phyloP scores from a whole-genome alignment of 1,140 invertebrate species.

The Oscheius sp. region DNA sequence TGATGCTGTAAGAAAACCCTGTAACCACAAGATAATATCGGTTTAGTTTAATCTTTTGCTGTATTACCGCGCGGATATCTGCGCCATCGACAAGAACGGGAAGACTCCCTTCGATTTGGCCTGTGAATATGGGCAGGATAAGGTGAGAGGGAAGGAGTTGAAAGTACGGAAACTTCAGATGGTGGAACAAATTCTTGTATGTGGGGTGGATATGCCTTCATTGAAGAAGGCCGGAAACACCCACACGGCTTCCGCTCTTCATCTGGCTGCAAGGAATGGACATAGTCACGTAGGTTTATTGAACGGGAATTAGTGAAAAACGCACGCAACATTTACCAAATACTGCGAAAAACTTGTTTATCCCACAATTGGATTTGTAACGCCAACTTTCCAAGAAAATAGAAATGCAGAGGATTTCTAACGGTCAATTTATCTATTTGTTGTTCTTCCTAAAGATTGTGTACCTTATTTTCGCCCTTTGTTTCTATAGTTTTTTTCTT shows the following conservation, averaged over 20 bases:
- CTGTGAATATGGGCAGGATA: constrained; percentile 39
- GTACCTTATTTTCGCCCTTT: no score
- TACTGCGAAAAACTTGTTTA: no score
- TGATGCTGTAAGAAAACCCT: constrained; percentile 27
- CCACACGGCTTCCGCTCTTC: constrained; percentile 41
- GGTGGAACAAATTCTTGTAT: constrained; percentile 29
- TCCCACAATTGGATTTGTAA: background rate
- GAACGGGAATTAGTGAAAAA: background rate
- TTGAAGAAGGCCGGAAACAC: constrained; percentile 24
- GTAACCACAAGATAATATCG: background rate
- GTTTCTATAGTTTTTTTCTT: no score
- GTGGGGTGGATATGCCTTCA: constrained; percentile 15
- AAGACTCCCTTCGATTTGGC: constrained; percentile 43
- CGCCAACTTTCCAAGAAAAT: background rate
- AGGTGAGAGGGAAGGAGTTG: constrained; percentile 6
- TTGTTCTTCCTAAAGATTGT: no score
- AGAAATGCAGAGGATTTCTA: background rate
- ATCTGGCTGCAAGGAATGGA: constrained; percentile 36
- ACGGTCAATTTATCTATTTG: no score
- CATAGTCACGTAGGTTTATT: constrained; percentile 36
- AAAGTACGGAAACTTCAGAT: constrained; percentile 25
- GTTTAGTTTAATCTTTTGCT: constrained; percentile 40
- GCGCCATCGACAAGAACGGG: constrained; percentile 32
- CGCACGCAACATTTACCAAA: background rate
- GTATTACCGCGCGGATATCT: constrained; percentile 42